A percentile compares a stretch with the other conserved stretches of the same genome.
These are phyloP conservation scores for Mythimna impura DNA, from an alignment of 2,888 invertebrate genomes.

Conservation along the genomic window DNA sequence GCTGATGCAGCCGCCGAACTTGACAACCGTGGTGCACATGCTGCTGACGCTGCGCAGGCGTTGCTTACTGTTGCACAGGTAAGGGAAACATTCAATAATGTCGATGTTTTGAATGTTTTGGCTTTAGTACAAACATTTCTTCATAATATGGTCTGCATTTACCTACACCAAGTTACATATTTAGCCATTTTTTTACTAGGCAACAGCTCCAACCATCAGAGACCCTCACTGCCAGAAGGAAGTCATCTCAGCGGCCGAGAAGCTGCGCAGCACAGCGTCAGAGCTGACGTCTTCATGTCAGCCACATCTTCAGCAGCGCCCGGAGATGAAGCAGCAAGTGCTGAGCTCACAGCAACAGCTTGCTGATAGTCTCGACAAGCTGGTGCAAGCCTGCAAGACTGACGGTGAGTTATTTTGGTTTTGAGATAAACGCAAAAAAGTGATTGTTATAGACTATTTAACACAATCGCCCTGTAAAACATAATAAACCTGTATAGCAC, in stretches of 20 bases:
- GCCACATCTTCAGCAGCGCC: conserved; percentile 52
- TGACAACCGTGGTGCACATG: conserved; percentile 62
- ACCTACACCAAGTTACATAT: no score
- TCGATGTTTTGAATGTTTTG: no score
- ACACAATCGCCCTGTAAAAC: no score
- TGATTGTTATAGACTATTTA: background rate
- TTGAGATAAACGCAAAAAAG: background rate
- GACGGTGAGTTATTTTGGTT: conserved; percentile 20
- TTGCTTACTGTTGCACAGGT: conserved; percentile 68
- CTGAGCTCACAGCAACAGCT: conserved; percentile 39
- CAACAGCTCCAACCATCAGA: conserved; percentile 68
- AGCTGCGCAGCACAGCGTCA: conserved; percentile 59
- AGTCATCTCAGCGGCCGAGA: conserved; percentile 63
- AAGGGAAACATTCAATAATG: no score
- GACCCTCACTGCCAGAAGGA: conserved; percentile 66
- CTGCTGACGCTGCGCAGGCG: conserved; percentile 68
- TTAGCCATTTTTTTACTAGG: conserved; percentile 46
- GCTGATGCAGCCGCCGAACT: conserved; percentile 58
- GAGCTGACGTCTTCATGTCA: conserved; percentile 57
- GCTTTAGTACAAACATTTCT: no score
- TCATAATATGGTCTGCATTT: no score
- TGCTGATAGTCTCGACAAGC: conserved; percentile 58
- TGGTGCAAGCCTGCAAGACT: conserved; percentile 60
- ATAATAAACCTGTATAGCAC: no score
- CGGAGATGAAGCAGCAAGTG: conserved; percentile 29